These are phyloP conservation scores for Ctenopoma multispine DNA, from an alignment of 2,797 vertebrate genomes.

Conservation along the genomic window DNA sequence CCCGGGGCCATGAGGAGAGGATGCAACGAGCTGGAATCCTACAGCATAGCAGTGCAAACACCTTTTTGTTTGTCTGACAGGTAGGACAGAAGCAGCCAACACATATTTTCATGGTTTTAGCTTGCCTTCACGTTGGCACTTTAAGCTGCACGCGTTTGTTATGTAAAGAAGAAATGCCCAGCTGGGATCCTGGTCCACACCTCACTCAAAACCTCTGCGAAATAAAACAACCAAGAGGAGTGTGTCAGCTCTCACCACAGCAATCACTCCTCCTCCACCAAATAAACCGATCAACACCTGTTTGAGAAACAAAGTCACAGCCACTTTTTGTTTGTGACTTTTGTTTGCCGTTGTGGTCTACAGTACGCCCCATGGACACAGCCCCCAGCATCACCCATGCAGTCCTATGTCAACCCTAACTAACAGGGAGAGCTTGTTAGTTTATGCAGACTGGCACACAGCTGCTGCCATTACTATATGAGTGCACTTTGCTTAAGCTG, in stretches of 20 bases:
- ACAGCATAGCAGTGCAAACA: slow-evolving; percentile 15
- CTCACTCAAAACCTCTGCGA: slow-evolving; percentile 6
- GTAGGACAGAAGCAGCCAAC: neutral
- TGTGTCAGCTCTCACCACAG: slow-evolving; percentile 37
- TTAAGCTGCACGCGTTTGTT: neutral
- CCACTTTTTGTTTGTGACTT: slow-evolving; percentile 33
- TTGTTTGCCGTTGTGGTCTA: slow-evolving; percentile 29
- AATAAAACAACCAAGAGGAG: slow-evolving; percentile 4
- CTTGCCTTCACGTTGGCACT: neutral
- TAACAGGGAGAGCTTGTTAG: slow-evolving; percentile 33
- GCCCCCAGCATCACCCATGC: neutral
- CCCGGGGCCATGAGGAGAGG: slow-evolving; percentile 45
- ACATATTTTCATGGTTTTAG: neutral
- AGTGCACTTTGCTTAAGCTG: slow-evolving; percentile 43
- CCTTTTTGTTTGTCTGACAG: slow-evolving; percentile 16
- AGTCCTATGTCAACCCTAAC: neutral
- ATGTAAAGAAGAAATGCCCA: neutral
- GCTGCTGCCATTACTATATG: slow-evolving; percentile 24
- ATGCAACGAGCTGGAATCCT: slow-evolving; percentile 38
- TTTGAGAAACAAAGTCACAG: slow-evolving; percentile 42
- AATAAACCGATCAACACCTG: slow-evolving; percentile 57
- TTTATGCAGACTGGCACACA: slow-evolving; percentile 48
- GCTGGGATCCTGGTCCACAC: neutral
- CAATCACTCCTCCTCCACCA: slow-evolving; percentile 58
- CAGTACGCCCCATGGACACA: slow-evolving; percentile 1